A percentile compares a stretch with the other conserved stretches of the same genome.
phyloP scores from a whole-genome alignment of 2,113 vertebrate species.

The Alouatta palliata region DNA sequence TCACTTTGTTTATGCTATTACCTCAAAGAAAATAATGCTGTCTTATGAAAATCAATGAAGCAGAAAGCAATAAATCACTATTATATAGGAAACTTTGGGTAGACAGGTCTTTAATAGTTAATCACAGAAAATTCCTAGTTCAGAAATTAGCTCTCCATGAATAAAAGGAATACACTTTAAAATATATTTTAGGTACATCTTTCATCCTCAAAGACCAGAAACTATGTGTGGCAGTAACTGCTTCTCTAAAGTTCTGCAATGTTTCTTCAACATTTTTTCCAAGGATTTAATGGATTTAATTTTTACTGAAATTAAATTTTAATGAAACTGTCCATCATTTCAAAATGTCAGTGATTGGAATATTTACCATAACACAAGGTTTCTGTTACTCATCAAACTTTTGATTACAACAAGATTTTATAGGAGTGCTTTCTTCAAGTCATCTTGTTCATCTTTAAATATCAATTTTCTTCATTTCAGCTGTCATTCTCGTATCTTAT shows the following conservation, averaged over 20 bases:
- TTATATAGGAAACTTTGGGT: not conserved
- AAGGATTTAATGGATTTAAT: conserved; percentile 68
- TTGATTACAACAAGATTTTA: conserved; percentile 32
- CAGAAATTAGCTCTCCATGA: conserved; percentile 36
- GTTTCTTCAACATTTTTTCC: conserved; percentile 52
- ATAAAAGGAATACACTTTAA: conserved; percentile 42
- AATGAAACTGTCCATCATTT: conserved; percentile 57
- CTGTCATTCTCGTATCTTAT: not conserved
- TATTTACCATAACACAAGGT: not conserved
- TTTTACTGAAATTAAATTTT: conserved; percentile 64
- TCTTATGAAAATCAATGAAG: not conserved
- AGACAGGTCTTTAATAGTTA: not conserved
- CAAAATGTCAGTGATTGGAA: conserved; percentile 12
- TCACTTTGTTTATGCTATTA: not conserved
- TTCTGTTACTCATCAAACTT: conserved; percentile 12
- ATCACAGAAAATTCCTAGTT: conserved; percentile 13
- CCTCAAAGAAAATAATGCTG: not conserved
- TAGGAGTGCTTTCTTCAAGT: not conserved
- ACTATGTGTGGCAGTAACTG: not conserved
- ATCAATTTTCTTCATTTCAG: conserved; percentile 15
- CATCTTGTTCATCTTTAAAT: not conserved
- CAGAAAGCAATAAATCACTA: not conserved
- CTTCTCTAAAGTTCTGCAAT: conserved; percentile 40
- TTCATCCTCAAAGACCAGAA: conserved; percentile 36
- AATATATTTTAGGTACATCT: conserved; percentile 23